phyloP scores from a whole-genome alignment of 2,797 vertebrate genomes.

The Gymnocypris eckloni region DNA sequence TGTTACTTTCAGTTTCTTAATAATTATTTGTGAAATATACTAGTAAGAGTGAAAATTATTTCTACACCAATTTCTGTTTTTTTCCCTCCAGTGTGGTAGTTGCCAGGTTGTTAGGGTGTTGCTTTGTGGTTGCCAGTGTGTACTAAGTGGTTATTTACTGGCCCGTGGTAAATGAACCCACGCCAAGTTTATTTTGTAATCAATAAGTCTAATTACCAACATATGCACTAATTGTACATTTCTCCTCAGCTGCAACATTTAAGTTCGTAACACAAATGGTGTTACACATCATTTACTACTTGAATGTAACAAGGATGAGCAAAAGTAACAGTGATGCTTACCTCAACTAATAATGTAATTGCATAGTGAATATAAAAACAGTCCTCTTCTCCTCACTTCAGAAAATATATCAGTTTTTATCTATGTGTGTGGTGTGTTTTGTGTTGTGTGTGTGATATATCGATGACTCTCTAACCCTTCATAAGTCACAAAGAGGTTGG shows the following conservation, averaged over 20 bases:
- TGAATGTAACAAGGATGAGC: neutral
- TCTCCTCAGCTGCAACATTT: neutral
- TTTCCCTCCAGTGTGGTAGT: no score
- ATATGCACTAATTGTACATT: neutral
- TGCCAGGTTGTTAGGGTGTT: no score
- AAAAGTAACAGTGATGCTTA: neutral
- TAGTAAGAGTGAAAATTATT: neutral
- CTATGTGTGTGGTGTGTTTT: slow-evolving; percentile 4
- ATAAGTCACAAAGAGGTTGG: slow-evolving; percentile 59
- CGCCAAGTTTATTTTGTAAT: neutral
- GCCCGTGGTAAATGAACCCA: neutral
- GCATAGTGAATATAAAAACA: neutral
- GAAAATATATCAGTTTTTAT: neutral
- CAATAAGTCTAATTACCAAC: neutral
- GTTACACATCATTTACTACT: no score
- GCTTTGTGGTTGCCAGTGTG: no score
- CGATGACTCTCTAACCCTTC: slow-evolving; percentile 58
- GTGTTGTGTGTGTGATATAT: slow-evolving; percentile 47
- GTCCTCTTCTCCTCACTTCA: neutral
- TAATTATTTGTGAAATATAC: neutral
- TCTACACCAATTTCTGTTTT: neutral
- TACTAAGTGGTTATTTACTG: neutral
- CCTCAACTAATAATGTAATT: neutral
- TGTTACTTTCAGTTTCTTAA: neutral
- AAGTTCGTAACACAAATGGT: neutral